Conservation (phyloP, 2,113 vertebrate genomes). For the Loxodonta africana region DNA sequence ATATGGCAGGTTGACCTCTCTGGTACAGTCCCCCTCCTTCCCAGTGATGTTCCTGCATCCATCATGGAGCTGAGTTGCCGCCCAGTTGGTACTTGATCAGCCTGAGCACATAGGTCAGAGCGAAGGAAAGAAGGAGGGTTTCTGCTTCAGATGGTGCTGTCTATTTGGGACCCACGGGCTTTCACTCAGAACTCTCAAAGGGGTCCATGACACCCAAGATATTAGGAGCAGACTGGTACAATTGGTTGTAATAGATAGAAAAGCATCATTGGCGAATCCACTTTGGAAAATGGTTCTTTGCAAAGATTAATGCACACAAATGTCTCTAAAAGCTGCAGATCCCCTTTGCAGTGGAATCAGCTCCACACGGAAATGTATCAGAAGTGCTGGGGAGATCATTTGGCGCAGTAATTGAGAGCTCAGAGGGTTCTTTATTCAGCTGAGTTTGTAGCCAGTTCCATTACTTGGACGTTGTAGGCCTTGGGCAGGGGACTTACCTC, state of each 20-base stretch:
- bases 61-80: neutral
- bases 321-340: neutral
- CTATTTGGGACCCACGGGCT: neutral
- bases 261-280: neutral
- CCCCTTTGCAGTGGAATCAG: neutral
- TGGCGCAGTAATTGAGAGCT: neutral
- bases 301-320: neutral
- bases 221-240: neutral
- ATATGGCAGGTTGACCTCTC: neutral
- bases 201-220: neutral
- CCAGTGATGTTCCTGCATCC: neutral
- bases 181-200: neutral
- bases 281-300: conserved; percentile 31
- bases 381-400: neutral
- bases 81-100: rapidly evolving
- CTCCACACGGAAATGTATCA: neutral
- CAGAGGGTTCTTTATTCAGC: neutral
- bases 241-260: neutral
- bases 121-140: neutral
- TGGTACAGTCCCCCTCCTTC: neutral
- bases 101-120: neutral
- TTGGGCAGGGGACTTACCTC: neutral
- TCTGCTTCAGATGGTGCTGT: neutral
- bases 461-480: neutral
- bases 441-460: neutral